A percentile compares a stretch with the other conserved stretches of the same genome.
Conservation (phyloP, 2,888 invertebrate genomes). For the Erpobdella octoculata region DNA sequence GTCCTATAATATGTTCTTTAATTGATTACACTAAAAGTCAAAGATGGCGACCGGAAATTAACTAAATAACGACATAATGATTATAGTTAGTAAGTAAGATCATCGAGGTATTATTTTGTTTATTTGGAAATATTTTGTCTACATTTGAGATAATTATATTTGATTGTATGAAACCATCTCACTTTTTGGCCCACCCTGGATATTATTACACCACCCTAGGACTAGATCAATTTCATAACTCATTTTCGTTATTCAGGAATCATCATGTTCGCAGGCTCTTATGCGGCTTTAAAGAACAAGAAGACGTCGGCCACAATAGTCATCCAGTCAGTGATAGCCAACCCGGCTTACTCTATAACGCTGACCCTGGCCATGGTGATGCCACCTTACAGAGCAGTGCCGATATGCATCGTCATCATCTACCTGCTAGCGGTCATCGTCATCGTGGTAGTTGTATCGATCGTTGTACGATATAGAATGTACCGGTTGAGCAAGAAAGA, state of each 20-base stretch:
- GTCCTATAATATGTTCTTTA: too few relatives aligned
- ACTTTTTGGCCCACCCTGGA: too few relatives aligned
- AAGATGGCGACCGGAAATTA: too few relatives aligned
- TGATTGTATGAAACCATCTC: too few relatives aligned
- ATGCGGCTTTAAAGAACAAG: not conserved
- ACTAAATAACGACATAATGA: too few relatives aligned
- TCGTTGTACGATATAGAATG: too few relatives aligned
- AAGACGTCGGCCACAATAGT: not conserved
- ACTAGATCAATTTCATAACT: not conserved
- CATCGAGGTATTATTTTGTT: too few relatives aligned
- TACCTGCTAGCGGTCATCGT: conserved; percentile 7
- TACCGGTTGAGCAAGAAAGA: too few relatives aligned
- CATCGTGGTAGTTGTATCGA: not conserved
- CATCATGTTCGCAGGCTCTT: not conserved
- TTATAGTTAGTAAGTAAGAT: too few relatives aligned
- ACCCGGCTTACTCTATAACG: conserved; percentile 12
- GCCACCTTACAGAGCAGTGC: conserved; percentile 14
- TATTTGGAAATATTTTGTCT: too few relatives aligned
- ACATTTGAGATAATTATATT: not conserved
- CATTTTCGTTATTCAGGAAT: not conserved
- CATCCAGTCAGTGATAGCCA: conserved; percentile 11
- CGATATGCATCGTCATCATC: not conserved
- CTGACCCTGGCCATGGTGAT: conserved; percentile 15
- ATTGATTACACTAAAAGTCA: too few relatives aligned
- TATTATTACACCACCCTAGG: not conserved